Evolutionary conservation across 2,888 invertebrate genomes (phyloP).

Genomic region (Himalopsyche anomala): DNA sequence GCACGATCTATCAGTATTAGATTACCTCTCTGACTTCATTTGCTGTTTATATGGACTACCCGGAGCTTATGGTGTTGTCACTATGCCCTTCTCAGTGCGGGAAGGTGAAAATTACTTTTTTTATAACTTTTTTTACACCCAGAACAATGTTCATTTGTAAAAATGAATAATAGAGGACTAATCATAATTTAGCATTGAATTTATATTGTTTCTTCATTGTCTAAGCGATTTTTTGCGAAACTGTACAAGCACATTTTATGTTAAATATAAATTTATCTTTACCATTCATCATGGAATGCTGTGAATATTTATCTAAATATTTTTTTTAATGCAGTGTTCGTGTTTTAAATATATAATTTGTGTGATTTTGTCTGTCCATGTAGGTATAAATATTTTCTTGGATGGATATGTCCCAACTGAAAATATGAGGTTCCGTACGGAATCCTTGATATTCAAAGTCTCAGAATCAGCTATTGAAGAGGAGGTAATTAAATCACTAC

Average conservation of each 20-base stretch:
- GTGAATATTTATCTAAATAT: no score
- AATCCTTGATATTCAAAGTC: conserved; percentile 97
- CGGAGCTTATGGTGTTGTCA: conserved; percentile 99
- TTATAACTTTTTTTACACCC: background rate
- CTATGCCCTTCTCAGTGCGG: conserved; percentile 99
- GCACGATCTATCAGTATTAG: conserved; percentile 98
- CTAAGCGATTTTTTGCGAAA: no score
- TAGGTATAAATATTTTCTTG: conserved; percentile 98
- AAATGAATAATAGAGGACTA: background rate
- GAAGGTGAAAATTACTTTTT: conserved; percentile 83
- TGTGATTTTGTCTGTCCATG: conserved; percentile 32
- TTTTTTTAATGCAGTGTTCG: no score
- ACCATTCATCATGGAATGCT: no score
- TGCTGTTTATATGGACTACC: conserved; percentile 99
- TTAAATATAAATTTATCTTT: no score
- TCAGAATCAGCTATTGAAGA: conserved; percentile 98
- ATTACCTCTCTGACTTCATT: conserved; percentile 99
- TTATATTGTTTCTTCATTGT: no score
- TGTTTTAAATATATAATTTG: conserved; percentile 35
- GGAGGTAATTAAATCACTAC: conserved; percentile 77
- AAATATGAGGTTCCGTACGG: conserved; percentile 98
- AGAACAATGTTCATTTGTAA: background rate
- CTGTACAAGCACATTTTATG: no score
- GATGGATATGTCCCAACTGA: conserved; percentile 99
- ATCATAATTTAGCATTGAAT: background rate